Evolutionary conservation across 2,113 vertebrate species (phyloP), one percentile per base, ranked within the genome.

Genomic region (Camelus dromedarius): DNA sequence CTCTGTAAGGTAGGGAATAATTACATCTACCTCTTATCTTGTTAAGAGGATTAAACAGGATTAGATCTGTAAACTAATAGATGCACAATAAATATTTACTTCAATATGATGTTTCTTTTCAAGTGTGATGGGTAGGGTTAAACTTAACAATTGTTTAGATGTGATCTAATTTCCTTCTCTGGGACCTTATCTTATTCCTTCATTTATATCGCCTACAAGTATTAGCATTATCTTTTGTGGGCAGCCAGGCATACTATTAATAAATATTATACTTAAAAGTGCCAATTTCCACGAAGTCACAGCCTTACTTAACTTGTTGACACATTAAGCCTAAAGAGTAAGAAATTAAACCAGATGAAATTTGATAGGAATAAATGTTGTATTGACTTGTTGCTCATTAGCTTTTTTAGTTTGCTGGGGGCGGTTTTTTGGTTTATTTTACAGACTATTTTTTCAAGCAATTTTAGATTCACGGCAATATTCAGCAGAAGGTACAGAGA

Each of bases 331-430:
- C 64, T 72, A 66, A 76, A 24, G 32, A 69, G 32, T 86, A 96
- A 86, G 58, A 96, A 66, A 75, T 95, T 64, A 95, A 88, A 89
- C 84, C 76, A 35, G 73, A 89, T 95, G 52, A 91, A 95, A 95
- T 69, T 70, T 82, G 56, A 69, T 62, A 50, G 32, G 73, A 91
- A 54, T 90, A 77, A 96, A 69, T 28, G 76, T 48, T 52, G 8
- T 30, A 54, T 58, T 82, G 67, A 46, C 35, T 96, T 52, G 28
- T 62, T 91, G 91, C 54, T 77, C 64, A 91, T 77, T 95, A 85
- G 54, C 24, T 46, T 70, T 54, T 58, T 72, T 26, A 15, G 52
- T 54, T 54, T 35, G n/a, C 18, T 77, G 30, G 62, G 28, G 30
- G 30, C 8, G 28, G 72, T 38, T n/a, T 48, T 88, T 52, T 50